Percentiles rank a stretch among this genome's conserved stretches.
These are phyloP conservation scores for Hecatera dysodea DNA, from an alignment of 2,888 invertebrate species.

Conservation along the genomic window DNA sequence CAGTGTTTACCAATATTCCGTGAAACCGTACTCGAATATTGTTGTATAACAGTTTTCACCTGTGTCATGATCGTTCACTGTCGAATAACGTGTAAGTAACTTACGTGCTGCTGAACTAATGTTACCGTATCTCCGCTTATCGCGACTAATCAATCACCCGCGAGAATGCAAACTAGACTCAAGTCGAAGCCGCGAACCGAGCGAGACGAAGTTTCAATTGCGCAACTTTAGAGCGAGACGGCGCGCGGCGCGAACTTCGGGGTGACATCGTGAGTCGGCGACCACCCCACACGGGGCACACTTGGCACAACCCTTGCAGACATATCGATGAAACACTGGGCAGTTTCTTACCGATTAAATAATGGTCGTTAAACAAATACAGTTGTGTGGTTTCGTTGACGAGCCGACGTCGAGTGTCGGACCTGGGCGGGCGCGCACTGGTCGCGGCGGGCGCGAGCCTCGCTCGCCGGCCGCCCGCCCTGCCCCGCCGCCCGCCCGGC, in stretches of 20 bases:
- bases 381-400: constrained; percentile 88
- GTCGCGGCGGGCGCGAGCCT: constrained; percentile 74
- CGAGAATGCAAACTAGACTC: constrained; percentile 76
- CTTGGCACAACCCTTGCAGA: constrained; percentile 81
- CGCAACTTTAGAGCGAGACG: constrained; percentile 82
- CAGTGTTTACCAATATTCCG: constrained; percentile 45
- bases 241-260: constrained; percentile 73
- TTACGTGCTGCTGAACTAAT: constrained; percentile 83
- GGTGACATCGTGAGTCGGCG: constrained; percentile 66
- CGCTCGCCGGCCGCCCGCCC: constrained; percentile 72
- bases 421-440: constrained; percentile 90
- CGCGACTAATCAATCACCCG: constrained; percentile 83
- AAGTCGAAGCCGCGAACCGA: constrained; percentile 70
- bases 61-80: constrained; percentile 40
- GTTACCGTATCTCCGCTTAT: constrained; percentile 79
- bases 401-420: constrained; percentile 91
- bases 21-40: constrained; percentile 17
- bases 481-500: constrained; percentile 75
- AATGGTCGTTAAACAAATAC: constrained; percentile 86
- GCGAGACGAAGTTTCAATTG: constrained; percentile 78
- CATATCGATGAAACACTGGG: constrained; percentile 76
- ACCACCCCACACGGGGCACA: constrained; percentile 68
- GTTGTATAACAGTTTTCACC: constrained; percentile 33
- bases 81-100: constrained; percentile 69
- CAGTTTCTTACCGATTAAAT: constrained; percentile 87